Base-by-base conservation (phyloP, 2,888 invertebrate species). In the Dysmachus trigonus region DNA sequence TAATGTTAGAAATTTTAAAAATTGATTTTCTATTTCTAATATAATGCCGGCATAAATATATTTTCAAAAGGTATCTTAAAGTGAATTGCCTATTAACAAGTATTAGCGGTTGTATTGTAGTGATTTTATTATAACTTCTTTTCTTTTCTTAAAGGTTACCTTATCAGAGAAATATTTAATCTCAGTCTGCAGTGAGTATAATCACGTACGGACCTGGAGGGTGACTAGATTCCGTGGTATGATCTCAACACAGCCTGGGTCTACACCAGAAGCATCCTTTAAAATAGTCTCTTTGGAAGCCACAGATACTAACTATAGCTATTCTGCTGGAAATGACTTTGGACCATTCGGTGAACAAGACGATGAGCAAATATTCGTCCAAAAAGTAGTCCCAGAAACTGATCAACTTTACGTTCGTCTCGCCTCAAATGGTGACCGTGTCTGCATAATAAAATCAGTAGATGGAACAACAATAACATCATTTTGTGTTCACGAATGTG, bases 161-260 rank as follows among this genome's bases (percentile, higher is more conserved):
- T 93, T 99, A 33, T 98, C 98, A 8, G 98, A 99, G 91, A 98
- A 98, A 93, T 98, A 98, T 92, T 93, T 99, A 74, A 97, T 99
- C 53, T 98, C 98, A 0, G 98, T 98, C 47, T 99, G 99, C 92
- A 97, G 97, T 88, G 99, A 99, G 91, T 99, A 98, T 92, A 98
- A 99, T 93, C 99, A 99, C 92, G 99, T 99, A 13, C 94, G 99
- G 33, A 98, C 98, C 84, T 99, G 99, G 99, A 96, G 97, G 30
- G 97, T 99, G 76, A 99, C 98, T 0, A 94, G 99, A 87, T 99
- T 99, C 92, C 94, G 99, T 53, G 99, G 99, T 8, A 99, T 99
- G 98, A 97, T 99, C 88, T 98, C 98, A 71, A 99, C 99, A 0
- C 99, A 99, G 91, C 99, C 99, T 0, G 99, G 99, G 4, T 98